phyloP scores from a whole-genome alignment of 2,888 invertebrate species.

The Brachynemurus nebulosus region DNA sequence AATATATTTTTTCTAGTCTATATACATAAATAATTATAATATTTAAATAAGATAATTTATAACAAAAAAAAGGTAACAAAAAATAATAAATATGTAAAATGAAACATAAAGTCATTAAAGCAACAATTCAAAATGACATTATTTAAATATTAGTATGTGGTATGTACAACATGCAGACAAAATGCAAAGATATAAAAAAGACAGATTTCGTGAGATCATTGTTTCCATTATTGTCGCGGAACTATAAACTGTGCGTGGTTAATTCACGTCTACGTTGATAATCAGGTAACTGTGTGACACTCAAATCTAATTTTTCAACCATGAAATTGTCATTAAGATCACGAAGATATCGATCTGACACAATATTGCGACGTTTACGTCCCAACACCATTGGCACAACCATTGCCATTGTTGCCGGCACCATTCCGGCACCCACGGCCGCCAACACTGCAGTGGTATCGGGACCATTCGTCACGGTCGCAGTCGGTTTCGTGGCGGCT shows the following conservation, averaged over 20 bases:
- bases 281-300: slow-evolving; percentile 3
- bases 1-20: too few relatives aligned
- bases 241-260: not conserved
- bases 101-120: too few relatives aligned
- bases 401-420: slow-evolving; percentile 70
- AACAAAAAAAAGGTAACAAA: too few relatives aligned
- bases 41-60: too few relatives aligned
- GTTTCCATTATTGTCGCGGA: too few relatives aligned
- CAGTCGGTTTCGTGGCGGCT: slow-evolving; percentile 23
- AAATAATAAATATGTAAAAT: too few relatives aligned
- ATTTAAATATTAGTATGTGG: too few relatives aligned
- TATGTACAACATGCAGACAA: too few relatives aligned
- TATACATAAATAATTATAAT: too few relatives aligned
- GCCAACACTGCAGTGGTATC: slow-evolving; percentile 52
- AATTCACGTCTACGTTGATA: not conserved
- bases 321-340: not conserved
- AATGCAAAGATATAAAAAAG: too few relatives aligned
- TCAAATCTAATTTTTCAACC: not conserved
- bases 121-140: too few relatives aligned
- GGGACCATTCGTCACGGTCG: slow-evolving; percentile 26
- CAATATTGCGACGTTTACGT: slow-evolving; percentile 28
- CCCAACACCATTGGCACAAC: slow-evolving; percentile 63
- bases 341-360: slow-evolving; percentile 7
- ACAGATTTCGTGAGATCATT: too few relatives aligned
- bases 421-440: slow-evolving; percentile 64